phyloP scores from a whole-genome alignment of 2,888 invertebrate genomes.

The Caenorhabditis afra region DNA sequence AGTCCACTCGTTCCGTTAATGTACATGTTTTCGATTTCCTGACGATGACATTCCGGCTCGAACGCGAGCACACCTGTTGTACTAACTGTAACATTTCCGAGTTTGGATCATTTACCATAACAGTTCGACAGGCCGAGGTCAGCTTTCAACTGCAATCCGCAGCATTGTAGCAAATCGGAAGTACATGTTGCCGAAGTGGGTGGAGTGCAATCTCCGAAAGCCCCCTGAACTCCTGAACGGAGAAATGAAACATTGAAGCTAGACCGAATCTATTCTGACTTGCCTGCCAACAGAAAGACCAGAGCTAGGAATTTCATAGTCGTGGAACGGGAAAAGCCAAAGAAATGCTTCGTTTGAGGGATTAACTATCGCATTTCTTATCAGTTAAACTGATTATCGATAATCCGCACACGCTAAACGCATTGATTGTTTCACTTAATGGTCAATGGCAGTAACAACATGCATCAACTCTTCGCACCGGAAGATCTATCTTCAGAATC shows the following conservation, averaged over 20 bases:
- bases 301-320: conserved; percentile 35
- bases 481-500: conserved; percentile 1
- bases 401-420: conserved; percentile 29
- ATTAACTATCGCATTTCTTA: conserved; percentile 46
- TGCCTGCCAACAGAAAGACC: conserved; percentile 43
- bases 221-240: conserved; percentile 9
- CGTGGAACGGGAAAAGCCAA: conserved; percentile 28
- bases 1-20: conserved; percentile 58
- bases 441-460: conserved; percentile 14
- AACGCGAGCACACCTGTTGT: conserved; percentile 54
- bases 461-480: conserved; percentile 1
- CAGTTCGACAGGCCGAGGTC: conserved; percentile 49
- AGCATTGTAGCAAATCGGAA: conserved; percentile 49
- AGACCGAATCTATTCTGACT: background rate
- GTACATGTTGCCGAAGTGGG: conserved; percentile 39
- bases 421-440: conserved; percentile 12
- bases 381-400: conserved; percentile 54
- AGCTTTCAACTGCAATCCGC: conserved; percentile 53
- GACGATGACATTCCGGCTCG: conserved; percentile 65
- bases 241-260: too few species aligned
- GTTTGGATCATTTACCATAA: conserved; percentile 30
- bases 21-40: conserved; percentile 61
- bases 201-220: conserved; percentile 9
- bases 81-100: too few species aligned
- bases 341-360: conserved; percentile 37